Evolutionary conservation across 2,888 invertebrate genomes (phyloP), one percentile per base, ranked within the genome.

Genomic region (Hydrotaea cyrtoneurina): DNA sequence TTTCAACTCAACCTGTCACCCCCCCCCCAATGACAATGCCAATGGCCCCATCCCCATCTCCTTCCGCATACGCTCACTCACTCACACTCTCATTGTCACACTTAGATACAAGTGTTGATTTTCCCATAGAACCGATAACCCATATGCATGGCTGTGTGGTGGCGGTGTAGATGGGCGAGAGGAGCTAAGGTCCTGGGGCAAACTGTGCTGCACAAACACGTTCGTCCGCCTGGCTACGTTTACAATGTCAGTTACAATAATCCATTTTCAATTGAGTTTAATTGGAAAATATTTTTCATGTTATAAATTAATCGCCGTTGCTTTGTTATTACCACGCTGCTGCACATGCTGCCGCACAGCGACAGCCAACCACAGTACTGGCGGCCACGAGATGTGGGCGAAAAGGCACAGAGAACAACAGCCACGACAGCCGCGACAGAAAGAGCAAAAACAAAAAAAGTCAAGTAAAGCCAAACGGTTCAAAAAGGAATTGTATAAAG

Each of bases 211-310:
- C 43, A n/a, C 19, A 31, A 36, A 19, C 55, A 39, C 57, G 53
- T 77, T 57, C 50, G 31, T 62, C 50, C 59, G 46, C 71, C 50
- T 78, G 36, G 66, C 62, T 73, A 57, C 57, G 64, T 73, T 78
- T 78, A 76, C 66, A 83, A 86, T 80, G 73, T 64, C 84, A 80
- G 82, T 80, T 80, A 74, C 83, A 86, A 86, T 83, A 86, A 86
- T 83, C 86, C 86, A 76, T 85, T 86, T 85, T 86, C 86, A 87
- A 86, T 87, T 86, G 86, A 85, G 80, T 84, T 87, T 87, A 87
- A 87, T 87, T 87, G 86, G 82, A 87, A 87, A 87, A 86, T 86
- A 87, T 87, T 82, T 87, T 86, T 86, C 84, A 84, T 85, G 83
- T 86, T 84, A 75, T 79, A 84, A 86, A 86, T 85, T 84, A 82